phyloP scores from a whole-genome alignment of 2,113 vertebrate species.

The Menidia beryllina region DNA sequence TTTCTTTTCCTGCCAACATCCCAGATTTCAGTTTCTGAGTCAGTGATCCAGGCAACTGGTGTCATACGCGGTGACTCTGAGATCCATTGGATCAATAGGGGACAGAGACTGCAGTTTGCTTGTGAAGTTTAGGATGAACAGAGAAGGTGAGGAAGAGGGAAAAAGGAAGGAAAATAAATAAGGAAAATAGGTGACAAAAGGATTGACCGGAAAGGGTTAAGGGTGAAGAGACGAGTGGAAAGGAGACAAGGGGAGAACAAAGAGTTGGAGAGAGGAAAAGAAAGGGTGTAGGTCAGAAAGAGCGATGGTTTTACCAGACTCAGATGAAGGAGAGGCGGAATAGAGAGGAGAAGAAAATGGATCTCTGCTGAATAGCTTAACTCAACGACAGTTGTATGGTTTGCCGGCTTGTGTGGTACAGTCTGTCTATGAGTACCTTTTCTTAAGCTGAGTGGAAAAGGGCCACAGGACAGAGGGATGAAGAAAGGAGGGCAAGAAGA shows the following conservation, averaged over 20 bases:
- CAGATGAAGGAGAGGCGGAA: constrained; percentile 48
- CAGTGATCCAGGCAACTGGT: constrained; percentile 29
- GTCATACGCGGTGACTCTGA: constrained; percentile 48
- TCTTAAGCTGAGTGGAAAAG: not conserved
- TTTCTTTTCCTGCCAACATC: constrained; percentile 9
- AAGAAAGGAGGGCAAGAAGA: not conserved
- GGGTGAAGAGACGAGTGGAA: not conserved
- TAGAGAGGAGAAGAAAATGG: constrained; percentile 51
- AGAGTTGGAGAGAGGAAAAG: constrained; percentile 19
- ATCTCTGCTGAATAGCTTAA: constrained; percentile 35
- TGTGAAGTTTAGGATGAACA: not conserved
- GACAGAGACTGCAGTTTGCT: not conserved
- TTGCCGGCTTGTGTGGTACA: constrained; percentile 31
- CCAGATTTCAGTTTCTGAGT: constrained; percentile 33
- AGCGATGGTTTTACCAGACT: constrained; percentile 79
- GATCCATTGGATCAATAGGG: constrained; percentile 26
- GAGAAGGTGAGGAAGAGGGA: not conserved
- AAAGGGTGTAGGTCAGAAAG: constrained; percentile 28
- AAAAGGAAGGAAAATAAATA: not conserved
- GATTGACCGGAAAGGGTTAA: not conserved
- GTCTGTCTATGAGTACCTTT: constrained; percentile 11
- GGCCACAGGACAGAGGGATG: not conserved
- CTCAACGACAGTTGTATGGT: constrained; percentile 15
- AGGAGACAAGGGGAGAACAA: constrained; percentile 10
- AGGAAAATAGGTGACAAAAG: constrained; percentile 2